Conservation (phyloP, 1,140 invertebrate genomes). For the Magallana angulata region DNA sequence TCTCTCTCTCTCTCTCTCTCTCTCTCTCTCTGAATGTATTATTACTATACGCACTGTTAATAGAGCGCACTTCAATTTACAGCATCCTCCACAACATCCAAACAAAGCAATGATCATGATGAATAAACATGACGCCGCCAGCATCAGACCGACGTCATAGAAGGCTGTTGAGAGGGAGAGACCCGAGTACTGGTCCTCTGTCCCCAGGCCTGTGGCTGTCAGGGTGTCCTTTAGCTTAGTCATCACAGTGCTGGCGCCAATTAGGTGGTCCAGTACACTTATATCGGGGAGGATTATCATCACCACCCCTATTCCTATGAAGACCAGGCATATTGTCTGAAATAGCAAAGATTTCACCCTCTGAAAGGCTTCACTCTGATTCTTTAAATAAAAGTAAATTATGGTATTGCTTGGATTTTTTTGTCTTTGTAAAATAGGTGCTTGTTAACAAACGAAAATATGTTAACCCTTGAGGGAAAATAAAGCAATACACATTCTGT, state of each 20-base stretch:
- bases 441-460: too few relatives aligned
- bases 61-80: not conserved
- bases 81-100: slow-evolving; percentile 7
- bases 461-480: too few relatives aligned
- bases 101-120: not conserved
- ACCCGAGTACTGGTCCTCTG: slow-evolving; percentile 2
- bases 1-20: too few relatives aligned
- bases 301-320: not conserved
- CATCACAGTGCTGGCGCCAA: not conserved
- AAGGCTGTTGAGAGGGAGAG: not conserved
- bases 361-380: too few relatives aligned
- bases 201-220: not conserved
- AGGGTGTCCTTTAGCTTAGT: not conserved
- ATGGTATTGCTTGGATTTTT: too few relatives aligned
- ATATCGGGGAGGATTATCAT: slow-evolving; percentile 13
- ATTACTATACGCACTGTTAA: not conserved
- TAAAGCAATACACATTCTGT: too few relatives aligned
- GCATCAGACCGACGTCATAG: slow-evolving; percentile 8
- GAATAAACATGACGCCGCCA: not conserved
- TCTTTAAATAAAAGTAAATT: too few relatives aligned
- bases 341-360: not conserved
- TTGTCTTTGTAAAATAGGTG: too few relatives aligned
- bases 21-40: too few relatives aligned
- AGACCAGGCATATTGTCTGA: not conserved
- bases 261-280: not conserved